Percentiles rank a stretch among this genome's conserved stretches.
Evolutionary conservation across 2,797 vertebrate species (phyloP).

Genomic region (Ceryle rudis): DNA sequence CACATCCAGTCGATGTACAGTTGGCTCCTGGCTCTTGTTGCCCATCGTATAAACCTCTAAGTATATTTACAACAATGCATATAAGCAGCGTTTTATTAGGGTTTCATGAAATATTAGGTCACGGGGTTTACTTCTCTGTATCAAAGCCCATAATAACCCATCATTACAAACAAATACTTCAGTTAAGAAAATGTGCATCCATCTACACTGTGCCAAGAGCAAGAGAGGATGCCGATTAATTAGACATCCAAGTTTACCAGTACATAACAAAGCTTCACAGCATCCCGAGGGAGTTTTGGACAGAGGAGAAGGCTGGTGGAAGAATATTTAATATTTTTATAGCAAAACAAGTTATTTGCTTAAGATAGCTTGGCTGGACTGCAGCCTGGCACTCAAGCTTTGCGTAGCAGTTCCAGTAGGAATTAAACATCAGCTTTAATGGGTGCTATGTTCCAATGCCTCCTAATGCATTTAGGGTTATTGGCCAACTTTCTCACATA

Average conservation of each 20-base stretch:
- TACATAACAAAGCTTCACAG: conserved; percentile 33
- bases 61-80: neutral
- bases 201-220: neutral
- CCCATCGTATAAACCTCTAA: neutral
- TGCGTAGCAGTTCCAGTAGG: conserved; percentile 74
- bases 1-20: neutral
- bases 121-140: neutral
- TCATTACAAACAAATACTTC: neutral
- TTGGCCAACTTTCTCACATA: conserved; percentile 80
- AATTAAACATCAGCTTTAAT: conserved; percentile 80
- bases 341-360: conserved; percentile 81
- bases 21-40: neutral
- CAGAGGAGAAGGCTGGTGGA: conserved; percentile 60
- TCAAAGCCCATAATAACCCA: neutral
- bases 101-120: neutral
- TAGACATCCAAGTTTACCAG: conserved; percentile 38
- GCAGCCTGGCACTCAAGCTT: conserved; percentile 74
- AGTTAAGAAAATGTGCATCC: neutral
- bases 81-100: neutral
- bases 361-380: conserved; percentile 79
- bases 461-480: conserved; percentile 77
- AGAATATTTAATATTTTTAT: conserved; percentile 80
- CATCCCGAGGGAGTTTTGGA: conserved; percentile 42
- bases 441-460: conserved; percentile 79
- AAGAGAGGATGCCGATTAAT: neutral